Conservation (phyloP, 2,113 vertebrate genomes). For the Zootoca vivipara region DNA sequence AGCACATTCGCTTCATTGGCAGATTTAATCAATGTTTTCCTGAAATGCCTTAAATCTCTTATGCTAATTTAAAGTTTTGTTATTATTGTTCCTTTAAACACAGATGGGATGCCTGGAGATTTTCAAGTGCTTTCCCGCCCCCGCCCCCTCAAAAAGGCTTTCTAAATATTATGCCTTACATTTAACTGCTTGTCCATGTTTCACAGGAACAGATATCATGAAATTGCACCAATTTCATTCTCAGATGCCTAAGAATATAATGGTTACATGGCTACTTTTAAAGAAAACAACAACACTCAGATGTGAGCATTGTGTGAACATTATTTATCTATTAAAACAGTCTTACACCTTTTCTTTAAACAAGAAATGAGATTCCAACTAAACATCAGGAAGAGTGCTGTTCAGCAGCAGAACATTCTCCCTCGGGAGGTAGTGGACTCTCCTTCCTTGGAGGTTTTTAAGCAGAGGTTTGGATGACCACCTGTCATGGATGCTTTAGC, state of each 20-base stretch:
- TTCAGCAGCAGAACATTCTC: too few species aligned
- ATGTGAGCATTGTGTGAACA: constrained; percentile 5
- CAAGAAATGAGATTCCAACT: too few species aligned
- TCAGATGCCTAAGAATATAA: constrained; percentile 58
- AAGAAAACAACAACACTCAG: constrained; percentile 7
- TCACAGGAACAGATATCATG: constrained; percentile 59
- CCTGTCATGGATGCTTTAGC: too few species aligned
- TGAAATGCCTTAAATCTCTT: constrained; percentile 73
- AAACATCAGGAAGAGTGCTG: too few species aligned
- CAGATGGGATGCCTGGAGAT: constrained; percentile 73
- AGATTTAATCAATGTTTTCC: constrained; percentile 79
- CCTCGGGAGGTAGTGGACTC: too few species aligned
- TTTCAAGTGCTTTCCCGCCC: constrained; percentile 60
- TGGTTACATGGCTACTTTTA: neutral
- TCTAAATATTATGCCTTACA: constrained; percentile 63
- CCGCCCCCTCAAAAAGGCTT: constrained; percentile 41
- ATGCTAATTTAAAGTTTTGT: constrained; percentile 75
- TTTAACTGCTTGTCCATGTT: constrained; percentile 35
- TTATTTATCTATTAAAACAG: too few species aligned
- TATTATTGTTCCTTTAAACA: constrained; percentile 73
- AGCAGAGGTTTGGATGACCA: too few species aligned
- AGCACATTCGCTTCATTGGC: constrained; percentile 72
- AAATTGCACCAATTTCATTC: constrained; percentile 58
- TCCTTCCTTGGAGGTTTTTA: too few species aligned
- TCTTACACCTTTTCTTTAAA: too few species aligned